These are phyloP conservation scores for Tinea pellionella DNA, from an alignment of 2,888 invertebrate species.

Conservation along the genomic window DNA sequence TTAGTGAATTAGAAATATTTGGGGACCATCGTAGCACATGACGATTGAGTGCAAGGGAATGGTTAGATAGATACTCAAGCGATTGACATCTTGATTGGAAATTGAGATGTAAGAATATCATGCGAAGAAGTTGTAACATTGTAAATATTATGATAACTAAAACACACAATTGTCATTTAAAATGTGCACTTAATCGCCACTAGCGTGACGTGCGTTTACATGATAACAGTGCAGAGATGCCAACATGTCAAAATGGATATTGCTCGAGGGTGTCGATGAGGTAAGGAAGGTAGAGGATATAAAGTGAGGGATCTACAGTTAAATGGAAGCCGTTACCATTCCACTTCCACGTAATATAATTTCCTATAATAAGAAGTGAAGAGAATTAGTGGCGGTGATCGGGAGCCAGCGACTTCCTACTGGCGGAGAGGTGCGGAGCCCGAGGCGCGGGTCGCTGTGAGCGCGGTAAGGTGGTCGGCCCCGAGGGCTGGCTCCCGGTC, in stretches of 20 bases:
- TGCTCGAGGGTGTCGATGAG: background rate
- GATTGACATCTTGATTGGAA: background rate
- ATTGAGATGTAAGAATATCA: background rate
- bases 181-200: background rate
- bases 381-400: slow-evolving; percentile 52
- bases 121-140: background rate
- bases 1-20: background rate
- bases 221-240: background rate
- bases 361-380: slow-evolving; percentile 5
- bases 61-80: background rate
- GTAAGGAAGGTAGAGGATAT: background rate
- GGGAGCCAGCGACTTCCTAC: slow-evolving; percentile 66
- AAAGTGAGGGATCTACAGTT: slow-evolving; percentile 1
- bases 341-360: background rate
- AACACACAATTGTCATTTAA: background rate
- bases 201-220: background rate
- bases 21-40: slow-evolving; percentile 1
- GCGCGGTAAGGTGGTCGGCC: slow-evolving; percentile 27
- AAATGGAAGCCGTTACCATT: slow-evolving; percentile 1
- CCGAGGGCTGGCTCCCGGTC: slow-evolving; percentile 42
- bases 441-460: slow-evolving; percentile 51
- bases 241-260: background rate
- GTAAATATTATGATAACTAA: background rate
- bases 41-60: background rate
- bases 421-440: slow-evolving; percentile 58